Evolutionary conservation across 2,888 invertebrate species (phyloP).

Genomic region (Drosophila falleni): DNA sequence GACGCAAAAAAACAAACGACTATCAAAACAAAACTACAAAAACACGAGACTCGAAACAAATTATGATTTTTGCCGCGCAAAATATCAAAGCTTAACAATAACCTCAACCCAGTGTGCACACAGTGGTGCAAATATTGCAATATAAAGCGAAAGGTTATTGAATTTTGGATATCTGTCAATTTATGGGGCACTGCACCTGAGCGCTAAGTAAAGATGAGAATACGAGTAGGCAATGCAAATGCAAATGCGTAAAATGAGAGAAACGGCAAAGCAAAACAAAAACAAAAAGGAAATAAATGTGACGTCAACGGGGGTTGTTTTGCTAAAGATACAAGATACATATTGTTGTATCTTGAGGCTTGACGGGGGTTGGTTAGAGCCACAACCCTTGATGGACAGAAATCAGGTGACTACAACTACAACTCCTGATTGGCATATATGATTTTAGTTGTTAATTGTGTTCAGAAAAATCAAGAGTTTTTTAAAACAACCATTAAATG

Average conservation of each 20-base stretch:
- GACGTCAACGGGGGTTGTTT: constrained; percentile 28
- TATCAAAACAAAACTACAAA: constrained; percentile 67
- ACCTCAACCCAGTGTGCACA: not conserved
- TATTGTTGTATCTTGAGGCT: not conserved
- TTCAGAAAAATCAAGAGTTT: too few species aligned
- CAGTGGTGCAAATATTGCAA: constrained; percentile 21
- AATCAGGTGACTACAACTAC: constrained; percentile 35
- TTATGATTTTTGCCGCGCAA: constrained; percentile 36
- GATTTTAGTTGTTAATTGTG: too few species aligned
- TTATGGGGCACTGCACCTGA: constrained; percentile 37
- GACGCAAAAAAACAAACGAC: constrained; percentile 47
- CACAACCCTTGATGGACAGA: not conserved
- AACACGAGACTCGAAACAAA: constrained; percentile 28
- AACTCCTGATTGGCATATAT: not conserved
- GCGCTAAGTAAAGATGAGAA: not conserved
- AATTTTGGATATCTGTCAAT: constrained; percentile 4
- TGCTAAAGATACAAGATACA: not conserved
- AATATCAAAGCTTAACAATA: constrained; percentile 4
- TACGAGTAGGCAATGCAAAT: not conserved
- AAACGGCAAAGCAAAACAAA: constrained; percentile 14
- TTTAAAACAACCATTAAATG: too few species aligned
- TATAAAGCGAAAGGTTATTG: constrained; percentile 26
- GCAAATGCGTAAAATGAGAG: constrained; percentile 1
- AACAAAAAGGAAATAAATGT: constrained; percentile 20
- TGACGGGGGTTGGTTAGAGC: constrained; percentile 13